These are phyloP conservation scores for Bombus difficillimus DNA, from an alignment of 1,140 invertebrate genomes.

Conservation along the genomic window DNA sequence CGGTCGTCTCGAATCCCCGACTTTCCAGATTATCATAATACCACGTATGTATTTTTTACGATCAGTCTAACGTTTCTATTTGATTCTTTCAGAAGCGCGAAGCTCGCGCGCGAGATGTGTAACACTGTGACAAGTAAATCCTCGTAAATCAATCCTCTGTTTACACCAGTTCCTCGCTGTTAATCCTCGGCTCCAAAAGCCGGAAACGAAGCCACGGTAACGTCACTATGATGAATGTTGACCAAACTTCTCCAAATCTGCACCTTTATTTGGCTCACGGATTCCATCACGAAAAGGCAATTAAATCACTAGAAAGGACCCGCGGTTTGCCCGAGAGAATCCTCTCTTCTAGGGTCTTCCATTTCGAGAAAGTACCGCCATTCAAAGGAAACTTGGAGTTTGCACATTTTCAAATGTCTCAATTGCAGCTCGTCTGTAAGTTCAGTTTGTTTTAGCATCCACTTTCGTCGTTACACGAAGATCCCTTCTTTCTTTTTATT, in stretches of 20 bases:
- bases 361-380: not conserved
- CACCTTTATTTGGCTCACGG: not conserved
- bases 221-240: conserved; percentile 52
- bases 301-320: conserved; percentile 1
- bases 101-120: not conserved
- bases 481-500: not conserved
- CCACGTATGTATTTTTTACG: not conserved
- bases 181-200: conserved; percentile 37
- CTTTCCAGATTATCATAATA: not conserved
- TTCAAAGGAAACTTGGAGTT: not conserved
- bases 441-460: not conserved
- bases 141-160: conserved; percentile 59
- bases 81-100: too few species aligned
- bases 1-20: too few species aligned
- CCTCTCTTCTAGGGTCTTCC: not conserved
- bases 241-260: conserved; percentile 22
- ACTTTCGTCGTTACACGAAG: not conserved
- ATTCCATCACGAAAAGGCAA: not conserved
- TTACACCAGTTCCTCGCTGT: conserved; percentile 53
- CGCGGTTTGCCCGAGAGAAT: not conserved
- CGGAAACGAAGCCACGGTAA: conserved; percentile 17
- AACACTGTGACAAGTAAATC: conserved; percentile 26
- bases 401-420: not conserved
- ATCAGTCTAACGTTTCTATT: not conserved
- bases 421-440: not conserved